A percentile compares a stretch with the other conserved stretches of the same genome.
These are phyloP conservation scores for Panopea generosa DNA, from an alignment of 2,888 invertebrate genomes.

Conservation along the genomic window DNA sequence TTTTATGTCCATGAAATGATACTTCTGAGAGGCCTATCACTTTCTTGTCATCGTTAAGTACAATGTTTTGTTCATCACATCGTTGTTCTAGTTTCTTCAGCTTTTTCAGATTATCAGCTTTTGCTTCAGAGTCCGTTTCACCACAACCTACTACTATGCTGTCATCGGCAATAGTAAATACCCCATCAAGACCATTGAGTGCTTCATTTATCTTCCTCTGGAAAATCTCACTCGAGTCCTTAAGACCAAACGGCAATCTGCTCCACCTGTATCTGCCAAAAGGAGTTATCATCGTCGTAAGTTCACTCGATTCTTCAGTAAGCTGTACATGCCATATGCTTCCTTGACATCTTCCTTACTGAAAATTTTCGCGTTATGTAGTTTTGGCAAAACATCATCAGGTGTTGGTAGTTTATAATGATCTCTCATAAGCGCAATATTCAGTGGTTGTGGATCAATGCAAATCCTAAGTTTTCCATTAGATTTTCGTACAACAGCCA, in stretches of 20 bases:
- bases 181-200: conserved; percentile 31
- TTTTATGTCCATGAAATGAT: no score
- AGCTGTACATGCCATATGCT: conserved; percentile 60
- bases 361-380: conserved; percentile 56
- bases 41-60: no score
- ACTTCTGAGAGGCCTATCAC: no score
- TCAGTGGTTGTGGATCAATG: conserved; percentile 62
- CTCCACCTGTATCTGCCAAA: conserved; percentile 56
- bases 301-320: conserved; percentile 45
- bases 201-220: conserved; percentile 48
- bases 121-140: no score
- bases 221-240: conserved; percentile 55
- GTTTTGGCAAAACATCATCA: no score
- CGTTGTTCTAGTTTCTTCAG: no score
- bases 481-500: conserved; percentile 31
- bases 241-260: conserved; percentile 49
- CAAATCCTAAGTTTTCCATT: conserved; percentile 39
- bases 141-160: no score
- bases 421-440: conserved; percentile 49
- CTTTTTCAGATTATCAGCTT: no score
- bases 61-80: no score
- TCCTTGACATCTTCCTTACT: conserved; percentile 64
- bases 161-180: conserved; percentile 30
- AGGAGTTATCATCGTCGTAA: conserved; percentile 64
- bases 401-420: conserved; percentile 50